Conservation (phyloP, 2,888 invertebrate species). For the Chydorus sphaericus region DNA sequence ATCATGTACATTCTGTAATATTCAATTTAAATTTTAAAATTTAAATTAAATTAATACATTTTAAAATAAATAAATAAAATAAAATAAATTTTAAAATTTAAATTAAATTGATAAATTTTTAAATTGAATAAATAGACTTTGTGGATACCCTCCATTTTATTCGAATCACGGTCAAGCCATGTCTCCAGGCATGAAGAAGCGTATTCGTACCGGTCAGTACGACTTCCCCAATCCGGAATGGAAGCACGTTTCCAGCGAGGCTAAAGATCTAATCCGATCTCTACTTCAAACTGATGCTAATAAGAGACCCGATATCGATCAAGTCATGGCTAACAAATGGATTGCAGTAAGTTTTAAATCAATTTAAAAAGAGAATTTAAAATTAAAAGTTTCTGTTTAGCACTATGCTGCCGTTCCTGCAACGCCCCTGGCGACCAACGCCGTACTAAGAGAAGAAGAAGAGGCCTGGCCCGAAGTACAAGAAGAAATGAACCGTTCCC, state of each 20-base stretch:
- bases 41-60: not conserved
- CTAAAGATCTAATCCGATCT: slow-evolving; percentile 86
- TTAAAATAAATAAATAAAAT: not conserved
- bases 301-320: slow-evolving; percentile 72
- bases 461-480: slow-evolving; percentile 95
- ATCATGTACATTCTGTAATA: slow-evolving; percentile 86
- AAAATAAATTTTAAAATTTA: not conserved
- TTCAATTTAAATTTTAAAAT: not conserved
- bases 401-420: slow-evolving; percentile 77
- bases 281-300: slow-evolving; percentile 91
- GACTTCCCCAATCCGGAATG: slow-evolving; percentile 94
- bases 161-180: slow-evolving; percentile 94
- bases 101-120: not conserved
- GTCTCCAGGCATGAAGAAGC: slow-evolving; percentile 97
- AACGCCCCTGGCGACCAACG: slow-evolving; percentile 82
- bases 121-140: slow-evolving; percentile 38
- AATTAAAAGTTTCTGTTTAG: slow-evolving; percentile 26
- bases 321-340: slow-evolving; percentile 78
- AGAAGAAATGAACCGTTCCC: slow-evolving; percentile 95
- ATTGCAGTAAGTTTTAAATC: slow-evolving; percentile 37
- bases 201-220: slow-evolving; percentile 89
- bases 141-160: slow-evolving; percentile 98
- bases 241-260: slow-evolving; percentile 84
- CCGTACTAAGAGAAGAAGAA: slow-evolving; percentile 75
- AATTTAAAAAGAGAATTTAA: not conserved